Conservation (phyloP, 1,140 invertebrate species). For the Propsilocerus akamusi region DNA sequence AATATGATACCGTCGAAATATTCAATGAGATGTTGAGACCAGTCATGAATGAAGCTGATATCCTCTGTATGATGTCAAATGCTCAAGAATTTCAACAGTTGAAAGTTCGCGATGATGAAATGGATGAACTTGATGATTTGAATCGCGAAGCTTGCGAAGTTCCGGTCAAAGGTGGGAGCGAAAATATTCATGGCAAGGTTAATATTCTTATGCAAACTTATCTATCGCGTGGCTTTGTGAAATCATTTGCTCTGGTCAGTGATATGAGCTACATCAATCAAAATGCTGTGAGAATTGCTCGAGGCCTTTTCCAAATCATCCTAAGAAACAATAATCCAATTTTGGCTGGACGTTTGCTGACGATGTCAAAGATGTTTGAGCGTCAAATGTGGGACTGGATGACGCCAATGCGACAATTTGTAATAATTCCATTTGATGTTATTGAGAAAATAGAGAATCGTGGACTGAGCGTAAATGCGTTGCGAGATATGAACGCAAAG, state of each 20-base stretch:
- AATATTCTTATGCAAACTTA: constrained; percentile 92
- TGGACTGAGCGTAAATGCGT: constrained; percentile 49
- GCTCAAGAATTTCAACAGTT: constrained; percentile 93
- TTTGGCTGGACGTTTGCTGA: constrained; percentile 62
- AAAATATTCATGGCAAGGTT: constrained; percentile 90
- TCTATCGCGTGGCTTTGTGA: constrained; percentile 58
- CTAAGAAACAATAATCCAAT: constrained; percentile 76
- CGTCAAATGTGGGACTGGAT: constrained; percentile 75
- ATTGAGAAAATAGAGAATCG: constrained; percentile 65
- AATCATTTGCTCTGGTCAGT: constrained; percentile 78
- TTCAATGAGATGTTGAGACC: constrained; percentile 64
- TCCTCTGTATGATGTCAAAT: constrained; percentile 74
- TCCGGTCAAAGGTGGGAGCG: constrained; percentile 55
- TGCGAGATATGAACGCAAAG: constrained; percentile 70
- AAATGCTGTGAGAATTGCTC: constrained; percentile 76
- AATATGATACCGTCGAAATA: constrained; percentile 86
- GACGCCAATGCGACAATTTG: constrained; percentile 74
- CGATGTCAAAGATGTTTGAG: constrained; percentile 80
- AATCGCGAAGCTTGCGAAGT: constrained; percentile 52
- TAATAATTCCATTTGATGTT: constrained; percentile 53
- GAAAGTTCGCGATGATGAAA: constrained; percentile 89
- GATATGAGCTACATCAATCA: constrained; percentile 88
- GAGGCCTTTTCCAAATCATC: constrained; percentile 89
- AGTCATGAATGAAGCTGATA: constrained; percentile 71
- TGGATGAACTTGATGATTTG: constrained; percentile 71